phyloP scores from a whole-genome alignment of 23 tunicate genomes.

The Styela clava region DNA sequence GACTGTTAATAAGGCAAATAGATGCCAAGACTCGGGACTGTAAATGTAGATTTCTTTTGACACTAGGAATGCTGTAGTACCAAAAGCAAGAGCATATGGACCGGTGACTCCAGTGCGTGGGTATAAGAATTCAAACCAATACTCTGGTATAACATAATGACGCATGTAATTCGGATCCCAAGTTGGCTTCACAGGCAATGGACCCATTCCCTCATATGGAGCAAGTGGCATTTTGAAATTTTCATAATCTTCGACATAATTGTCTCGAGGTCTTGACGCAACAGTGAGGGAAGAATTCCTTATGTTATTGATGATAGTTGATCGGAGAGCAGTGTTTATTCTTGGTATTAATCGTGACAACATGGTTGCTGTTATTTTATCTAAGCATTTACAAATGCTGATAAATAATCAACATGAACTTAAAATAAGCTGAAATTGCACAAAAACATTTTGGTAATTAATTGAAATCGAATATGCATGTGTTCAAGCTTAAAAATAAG shows the following conservation, averaged over 20 bases:
- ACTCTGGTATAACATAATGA: constrained; percentile 75
- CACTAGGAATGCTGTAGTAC: constrained; percentile 42
- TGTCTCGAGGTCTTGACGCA: constrained; percentile 21
- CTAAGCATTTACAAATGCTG: background rate
- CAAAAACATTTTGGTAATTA: no score
- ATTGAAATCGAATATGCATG: no score
- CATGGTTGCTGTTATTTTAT: background rate
- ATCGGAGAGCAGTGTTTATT: constrained; percentile 10
- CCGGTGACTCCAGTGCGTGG: constrained; percentile 89
- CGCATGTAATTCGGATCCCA: constrained; percentile 51
- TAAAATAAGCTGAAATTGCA: no score
- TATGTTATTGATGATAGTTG: background rate
- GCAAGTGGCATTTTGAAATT: constrained; percentile 91
- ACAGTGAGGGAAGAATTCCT: constrained; percentile 4
- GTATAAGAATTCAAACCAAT: constrained; percentile 78
- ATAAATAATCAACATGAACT: no score
- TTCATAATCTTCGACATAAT: constrained; percentile 60
- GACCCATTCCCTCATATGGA: constrained; percentile 97
- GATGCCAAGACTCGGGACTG: constrained; percentile 44
- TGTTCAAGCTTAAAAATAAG: no score
- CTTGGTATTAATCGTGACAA: constrained; percentile 7
- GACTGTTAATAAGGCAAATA: background rate
- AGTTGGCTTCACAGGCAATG: constrained; percentile 70
- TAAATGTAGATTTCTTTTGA: constrained; percentile 71
- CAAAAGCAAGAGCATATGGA: constrained; percentile 41